Conservation (phyloP, 2,113 vertebrate genomes). For the Sander vitreus region DNA sequence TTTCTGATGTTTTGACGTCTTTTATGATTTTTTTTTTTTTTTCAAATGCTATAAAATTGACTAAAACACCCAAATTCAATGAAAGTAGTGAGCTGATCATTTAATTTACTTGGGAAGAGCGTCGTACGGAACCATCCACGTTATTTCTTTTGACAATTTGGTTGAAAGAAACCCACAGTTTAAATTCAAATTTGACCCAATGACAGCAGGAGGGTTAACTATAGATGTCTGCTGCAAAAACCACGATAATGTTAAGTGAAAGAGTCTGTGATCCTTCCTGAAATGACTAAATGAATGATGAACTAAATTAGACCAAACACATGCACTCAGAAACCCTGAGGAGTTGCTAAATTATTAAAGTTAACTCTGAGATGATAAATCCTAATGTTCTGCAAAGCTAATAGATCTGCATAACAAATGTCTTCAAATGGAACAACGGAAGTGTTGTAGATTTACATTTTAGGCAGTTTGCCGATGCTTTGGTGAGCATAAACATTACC, state of each 20-base stretch:
- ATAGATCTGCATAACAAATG: background rate
- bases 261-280: background rate
- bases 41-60: too few species aligned
- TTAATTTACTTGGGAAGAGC: too few species aligned
- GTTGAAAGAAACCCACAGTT: too few species aligned
- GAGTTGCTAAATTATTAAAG: conserved; percentile 22
- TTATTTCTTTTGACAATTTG: too few species aligned
- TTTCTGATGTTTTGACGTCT: too few species aligned
- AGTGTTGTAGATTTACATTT: conserved; percentile 32
- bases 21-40: too few species aligned
- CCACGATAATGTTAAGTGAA: background rate
- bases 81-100: too few species aligned
- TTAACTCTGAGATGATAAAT: background rate
- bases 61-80: too few species aligned
- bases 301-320: background rate
- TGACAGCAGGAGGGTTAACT: too few species aligned
- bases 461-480: conserved; percentile 30
- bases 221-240: too few species aligned
- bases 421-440: background rate
- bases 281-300: background rate
- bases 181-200: too few species aligned
- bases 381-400: conserved; percentile 6
- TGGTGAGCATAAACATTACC: conserved; percentile 5
- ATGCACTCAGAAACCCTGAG: background rate
- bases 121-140: too few species aligned